Conservation (phyloP, 64 coral and sea anemone genomes). For the Orbicella faveolata region DNA sequence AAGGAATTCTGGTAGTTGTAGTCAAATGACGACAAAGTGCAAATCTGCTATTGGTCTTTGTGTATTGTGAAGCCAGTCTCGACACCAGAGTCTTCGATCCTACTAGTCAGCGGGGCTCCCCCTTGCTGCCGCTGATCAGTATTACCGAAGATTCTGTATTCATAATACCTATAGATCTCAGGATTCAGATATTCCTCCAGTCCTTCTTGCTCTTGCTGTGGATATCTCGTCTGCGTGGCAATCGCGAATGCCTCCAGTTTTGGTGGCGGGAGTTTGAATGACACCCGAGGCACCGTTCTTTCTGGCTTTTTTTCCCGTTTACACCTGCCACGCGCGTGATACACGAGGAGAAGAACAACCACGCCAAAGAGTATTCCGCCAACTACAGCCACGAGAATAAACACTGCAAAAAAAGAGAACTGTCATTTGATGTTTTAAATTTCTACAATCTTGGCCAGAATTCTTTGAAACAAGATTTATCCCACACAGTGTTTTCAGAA, state of each 20-base stretch:
- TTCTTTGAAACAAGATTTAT: too few relatives aligned
- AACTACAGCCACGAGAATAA: constrained; percentile 20
- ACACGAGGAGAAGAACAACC: not conserved
- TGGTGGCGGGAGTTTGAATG: constrained; percentile 11
- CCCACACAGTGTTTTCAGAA: too few relatives aligned
- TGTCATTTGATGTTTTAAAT: too few relatives aligned
- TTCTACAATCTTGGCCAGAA: too few relatives aligned
- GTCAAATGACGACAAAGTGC: too few relatives aligned
- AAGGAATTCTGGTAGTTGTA: too few relatives aligned
- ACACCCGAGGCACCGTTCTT: not conserved
- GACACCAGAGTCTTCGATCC: too few relatives aligned
- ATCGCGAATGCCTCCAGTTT: not conserved
- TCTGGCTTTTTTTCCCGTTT: not conserved
- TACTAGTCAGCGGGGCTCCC: too few relatives aligned
- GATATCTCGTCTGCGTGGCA: not conserved
- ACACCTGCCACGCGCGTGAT: not conserved
- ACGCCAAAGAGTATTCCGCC: constrained; percentile 6
- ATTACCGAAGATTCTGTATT: too few relatives aligned
- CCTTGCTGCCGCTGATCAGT: too few relatives aligned
- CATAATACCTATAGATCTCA: constrained; percentile 27
- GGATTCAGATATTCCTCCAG: constrained; percentile 3
- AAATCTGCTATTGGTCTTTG: too few relatives aligned
- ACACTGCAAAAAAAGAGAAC: not conserved
- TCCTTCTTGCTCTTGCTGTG: constrained; percentile 1
- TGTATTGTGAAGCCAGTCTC: too few relatives aligned